These are phyloP conservation scores for Aviceda subcristata DNA, from an alignment of 2,113 vertebrate species.

Conservation along the genomic window DNA sequence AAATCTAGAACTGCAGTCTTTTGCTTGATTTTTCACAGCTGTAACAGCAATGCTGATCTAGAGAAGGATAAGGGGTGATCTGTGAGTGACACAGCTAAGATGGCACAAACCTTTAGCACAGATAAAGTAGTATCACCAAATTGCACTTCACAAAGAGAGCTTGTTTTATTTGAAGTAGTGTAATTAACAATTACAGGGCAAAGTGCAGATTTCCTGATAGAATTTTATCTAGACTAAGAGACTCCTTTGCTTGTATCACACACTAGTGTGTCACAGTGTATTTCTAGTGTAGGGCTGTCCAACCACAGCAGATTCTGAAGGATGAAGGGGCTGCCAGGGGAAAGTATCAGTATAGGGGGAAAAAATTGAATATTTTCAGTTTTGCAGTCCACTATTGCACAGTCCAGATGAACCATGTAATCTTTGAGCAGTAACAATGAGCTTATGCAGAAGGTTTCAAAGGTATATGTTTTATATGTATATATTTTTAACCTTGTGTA, in stretches of 20 bases:
- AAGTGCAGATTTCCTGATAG: not conserved
- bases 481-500: not conserved
- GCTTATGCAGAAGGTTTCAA: not conserved
- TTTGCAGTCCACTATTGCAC: not conserved
- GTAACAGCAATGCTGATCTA: not conserved
- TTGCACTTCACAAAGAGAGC: not conserved
- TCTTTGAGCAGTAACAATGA: not conserved
- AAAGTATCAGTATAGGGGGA: not conserved
- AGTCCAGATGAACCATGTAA: not conserved
- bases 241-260: not conserved
- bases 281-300: not conserved
- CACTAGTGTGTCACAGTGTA: not conserved
- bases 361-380: not conserved
- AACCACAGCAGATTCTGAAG: not conserved
- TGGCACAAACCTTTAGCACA: not conserved
- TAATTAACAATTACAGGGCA: not conserved
- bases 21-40: not conserved
- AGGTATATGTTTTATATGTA: not conserved
- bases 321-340: not conserved
- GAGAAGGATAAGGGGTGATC: not conserved
- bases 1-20: not conserved
- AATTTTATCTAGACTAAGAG: not conserved
- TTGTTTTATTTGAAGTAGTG: not conserved
- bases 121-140: not conserved
- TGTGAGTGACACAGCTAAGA: not conserved